phyloP scores from a whole-genome alignment of 37 sponge, comb jelly and placozoan species.

The Cliona cf. orientalis region DNA sequence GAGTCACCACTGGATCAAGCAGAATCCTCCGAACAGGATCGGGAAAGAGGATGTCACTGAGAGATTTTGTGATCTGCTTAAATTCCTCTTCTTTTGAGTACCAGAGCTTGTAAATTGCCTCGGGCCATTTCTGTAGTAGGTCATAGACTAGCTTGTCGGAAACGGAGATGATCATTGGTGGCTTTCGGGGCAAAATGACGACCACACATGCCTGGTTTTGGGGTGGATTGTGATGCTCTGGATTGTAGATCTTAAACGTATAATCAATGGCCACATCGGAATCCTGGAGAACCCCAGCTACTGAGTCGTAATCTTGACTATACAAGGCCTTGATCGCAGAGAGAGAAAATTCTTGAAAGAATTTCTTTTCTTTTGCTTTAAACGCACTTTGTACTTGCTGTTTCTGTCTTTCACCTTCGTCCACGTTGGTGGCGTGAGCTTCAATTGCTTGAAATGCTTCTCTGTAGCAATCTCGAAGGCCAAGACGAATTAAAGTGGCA shows the following conservation, averaged over 20 bases:
- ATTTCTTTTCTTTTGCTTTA: not conserved
- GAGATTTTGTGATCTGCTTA: constrained; percentile 1
- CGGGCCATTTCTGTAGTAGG: constrained; percentile 8
- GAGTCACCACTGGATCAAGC: not conserved
- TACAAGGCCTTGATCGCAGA: not conserved
- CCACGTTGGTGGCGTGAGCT: not conserved
- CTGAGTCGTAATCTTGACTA: constrained; percentile 7
- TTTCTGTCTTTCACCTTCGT: constrained; percentile 1
- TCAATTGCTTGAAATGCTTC: constrained; percentile 16
- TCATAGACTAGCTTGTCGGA: not conserved
- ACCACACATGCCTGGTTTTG: constrained; percentile 25
- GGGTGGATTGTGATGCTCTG: constrained; percentile 9
- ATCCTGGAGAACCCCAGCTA: not conserved
- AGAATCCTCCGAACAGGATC: not conserved
- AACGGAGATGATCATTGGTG: constrained; percentile 15
- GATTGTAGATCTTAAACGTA: constrained; percentile 18
- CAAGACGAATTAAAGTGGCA: constrained; percentile 15
- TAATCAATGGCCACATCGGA: constrained; percentile 20
- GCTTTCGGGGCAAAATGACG: not conserved
- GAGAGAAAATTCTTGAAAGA: constrained; percentile 2
- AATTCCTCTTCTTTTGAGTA: constrained; percentile 2
- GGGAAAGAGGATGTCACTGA: not conserved
- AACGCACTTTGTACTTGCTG: not conserved
- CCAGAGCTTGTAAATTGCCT: constrained; percentile 22
- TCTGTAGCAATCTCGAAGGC: constrained; percentile 21